These are phyloP conservation scores for Parauchenoglanis punctatus DNA, from an alignment of 2,797 vertebrate genomes.

Conservation along the genomic window DNA sequence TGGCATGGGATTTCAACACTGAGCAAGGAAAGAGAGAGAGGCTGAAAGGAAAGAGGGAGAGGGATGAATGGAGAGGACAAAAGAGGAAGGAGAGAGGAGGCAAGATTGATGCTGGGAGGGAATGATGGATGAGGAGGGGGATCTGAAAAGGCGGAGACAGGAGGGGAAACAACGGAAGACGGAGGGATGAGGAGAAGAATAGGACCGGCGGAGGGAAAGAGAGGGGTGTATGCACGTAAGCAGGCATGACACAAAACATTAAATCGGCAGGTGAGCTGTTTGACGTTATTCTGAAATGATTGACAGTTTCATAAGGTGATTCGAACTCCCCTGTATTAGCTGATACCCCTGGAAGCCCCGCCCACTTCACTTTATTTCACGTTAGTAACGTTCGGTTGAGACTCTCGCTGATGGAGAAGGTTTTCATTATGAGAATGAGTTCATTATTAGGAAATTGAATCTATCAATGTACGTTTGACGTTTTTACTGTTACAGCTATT, in stretches of 20 bases:
- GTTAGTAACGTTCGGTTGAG: not conserved
- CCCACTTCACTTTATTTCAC: not conserved
- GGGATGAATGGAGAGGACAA: constrained; percentile 1
- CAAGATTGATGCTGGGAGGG: not conserved
- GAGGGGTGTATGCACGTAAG: not conserved
- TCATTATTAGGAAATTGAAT: not conserved
- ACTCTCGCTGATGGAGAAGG: no score
- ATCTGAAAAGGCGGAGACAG: not conserved
- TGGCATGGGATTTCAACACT: constrained; percentile 56
- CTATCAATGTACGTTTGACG: not conserved
- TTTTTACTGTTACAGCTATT: not conserved
- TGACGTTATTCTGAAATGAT: not conserved
- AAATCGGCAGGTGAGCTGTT: no score
- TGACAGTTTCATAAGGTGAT: not conserved
- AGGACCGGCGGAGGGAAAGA: not conserved
- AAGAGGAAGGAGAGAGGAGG: not conserved
- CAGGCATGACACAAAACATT: not conserved
- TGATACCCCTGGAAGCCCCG: not conserved
- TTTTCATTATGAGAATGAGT: not conserved
- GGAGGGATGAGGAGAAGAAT: not conserved
- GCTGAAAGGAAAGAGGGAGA: constrained; percentile 9
- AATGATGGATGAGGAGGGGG: not conserved
- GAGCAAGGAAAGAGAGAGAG: not conserved
- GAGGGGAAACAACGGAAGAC: not conserved
- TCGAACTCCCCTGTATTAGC: not conserved